Base-by-base conservation (phyloP, 1,140 invertebrate genomes). In the Papilio dardanus region DNA sequence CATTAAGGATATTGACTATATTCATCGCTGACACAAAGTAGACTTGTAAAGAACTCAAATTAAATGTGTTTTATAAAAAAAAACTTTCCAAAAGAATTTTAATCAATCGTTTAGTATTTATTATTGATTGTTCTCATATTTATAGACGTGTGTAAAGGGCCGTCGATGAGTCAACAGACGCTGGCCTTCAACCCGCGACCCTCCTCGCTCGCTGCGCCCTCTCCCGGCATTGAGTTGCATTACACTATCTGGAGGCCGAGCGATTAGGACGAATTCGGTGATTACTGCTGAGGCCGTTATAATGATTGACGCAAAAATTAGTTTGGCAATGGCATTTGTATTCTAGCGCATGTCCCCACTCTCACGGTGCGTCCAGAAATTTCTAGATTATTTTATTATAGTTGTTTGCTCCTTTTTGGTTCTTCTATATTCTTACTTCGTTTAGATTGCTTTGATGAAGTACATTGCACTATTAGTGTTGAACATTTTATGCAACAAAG, bases 211-310 rank as follows among this genome's bases (percentile, higher is more conserved):
- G 42, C 42, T 19, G n/a, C 42, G 42, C 42, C 42, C n/a, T 46
- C 76, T 62, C n/a, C 8, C 75, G 85, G 54, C 85, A 88, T 88
- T 88, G 85, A 83, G 74, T 30, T 78, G 80, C 82, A 86, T 86
- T 88, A 83, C 79, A 80, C 80, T 84, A 82, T 84, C 75, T 74
- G 33, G 65, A 83, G 81, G 79, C 71, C 78, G 74, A 46, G 66
- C 74, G 77, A 81, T 82, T 81, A 82, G 78, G 42, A 19, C 77
- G 81, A 86, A 86, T 90, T 88, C 81, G 86, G 86, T 81, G 81
- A 86, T 86, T 86, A 86, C 81, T 80, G 79, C 76, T 81, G 81
- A 90, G 88, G 88, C 81, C 86, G 81, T 83, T 82, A 82, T 83
- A 81, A 83, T 86, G 87, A 88, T 86, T 86, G 85, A 87, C 79